Base-by-base conservation (phyloP, 2,113 vertebrate genomes). In the Lagopus leucura region DNA sequence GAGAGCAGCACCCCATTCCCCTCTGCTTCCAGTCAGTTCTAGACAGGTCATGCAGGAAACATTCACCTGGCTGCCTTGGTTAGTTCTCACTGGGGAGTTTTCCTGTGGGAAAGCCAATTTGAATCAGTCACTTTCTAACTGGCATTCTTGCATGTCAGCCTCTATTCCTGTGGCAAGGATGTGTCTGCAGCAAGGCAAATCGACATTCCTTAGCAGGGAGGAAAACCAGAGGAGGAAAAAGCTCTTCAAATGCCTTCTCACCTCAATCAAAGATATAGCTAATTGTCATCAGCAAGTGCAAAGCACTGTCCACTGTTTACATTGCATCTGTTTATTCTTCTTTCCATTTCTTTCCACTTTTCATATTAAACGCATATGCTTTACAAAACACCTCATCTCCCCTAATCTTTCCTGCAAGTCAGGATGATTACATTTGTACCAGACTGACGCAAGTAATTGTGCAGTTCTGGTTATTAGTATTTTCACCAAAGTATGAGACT, bases 341-440 rank as follows among this genome's bases (percentile, higher is more conserved):
- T 55, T 92, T 93, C 69, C 13, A 8, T 63, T 52, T 72, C 78
- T 89, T 11, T 69, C 65, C 57, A 86, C 20, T 52, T 84, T 25
- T 38, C 34, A 16, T 11, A 32, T 67, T 78, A 90, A 91, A 86
- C 47, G 11, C 32, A 84, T 30, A 43, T 88, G 45, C 60, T 88
- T 89, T 95, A 90, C 48, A 77, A 84, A 89, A 76, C 58, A 40
- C 30, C 43, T 76, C n/a, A 84, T 66, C 45, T 89, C 69, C 74
- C 50, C 50, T 27, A 55, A 76, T 72, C 63, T 82, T 27, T 81
- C 63, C 22, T 17, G 72, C 30, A 86, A 90, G 18, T 78, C 57
- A 83, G n/a, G 8, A n/a, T 12, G 57, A 34, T 78, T 86, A 18
- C 24, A 36, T 52, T 71, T 69, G 40, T 69, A 82, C n/a, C 54